Evolutionary conservation across 2,888 invertebrate species (phyloP).

Genomic region (Eugnorisma glareosa): DNA sequence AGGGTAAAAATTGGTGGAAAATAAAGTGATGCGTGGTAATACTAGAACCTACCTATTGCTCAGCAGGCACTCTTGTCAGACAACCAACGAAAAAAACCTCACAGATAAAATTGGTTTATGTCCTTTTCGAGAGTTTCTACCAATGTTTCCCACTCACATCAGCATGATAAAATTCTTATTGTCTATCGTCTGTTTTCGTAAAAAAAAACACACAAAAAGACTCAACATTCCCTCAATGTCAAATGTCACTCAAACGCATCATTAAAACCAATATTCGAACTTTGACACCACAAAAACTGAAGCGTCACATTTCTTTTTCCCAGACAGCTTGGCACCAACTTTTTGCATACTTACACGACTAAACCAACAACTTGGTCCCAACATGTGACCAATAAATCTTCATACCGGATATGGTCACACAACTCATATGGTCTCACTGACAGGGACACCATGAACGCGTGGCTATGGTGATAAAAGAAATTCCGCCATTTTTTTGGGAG

Average conservation of each 20-base stretch:
- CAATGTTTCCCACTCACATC: neutral
- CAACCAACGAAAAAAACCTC: no score
- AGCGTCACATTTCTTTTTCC: conserved; percentile 41
- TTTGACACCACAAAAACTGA: conserved; percentile 50
- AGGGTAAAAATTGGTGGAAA: neutral
- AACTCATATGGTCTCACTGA: conserved; percentile 59
- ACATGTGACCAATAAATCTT: conserved; percentile 81
- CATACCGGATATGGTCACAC: conserved; percentile 81
- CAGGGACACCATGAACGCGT: conserved; percentile 55
- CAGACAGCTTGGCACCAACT: conserved; percentile 85
- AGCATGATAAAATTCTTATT: neutral
- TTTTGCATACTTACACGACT: conserved; percentile 73
- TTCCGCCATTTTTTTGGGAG: conserved; percentile 2
- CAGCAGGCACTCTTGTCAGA: neutral
- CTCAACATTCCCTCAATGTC: neutral
- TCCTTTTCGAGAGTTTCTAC: neutral
- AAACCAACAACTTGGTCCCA: conserved; percentile 69
- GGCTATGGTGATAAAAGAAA: conserved; percentile 38
- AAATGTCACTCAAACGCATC: conserved; percentile 30
- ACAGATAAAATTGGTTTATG: no score
- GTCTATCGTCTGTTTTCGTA: neutral
- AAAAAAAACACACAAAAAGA: conserved; percentile 1
- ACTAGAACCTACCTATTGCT: neutral
- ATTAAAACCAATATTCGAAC: conserved; percentile 42
- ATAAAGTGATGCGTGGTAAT: neutral